Conservation (phyloP, 2,888 invertebrate genomes). For the Lycocerus yunnanus region DNA sequence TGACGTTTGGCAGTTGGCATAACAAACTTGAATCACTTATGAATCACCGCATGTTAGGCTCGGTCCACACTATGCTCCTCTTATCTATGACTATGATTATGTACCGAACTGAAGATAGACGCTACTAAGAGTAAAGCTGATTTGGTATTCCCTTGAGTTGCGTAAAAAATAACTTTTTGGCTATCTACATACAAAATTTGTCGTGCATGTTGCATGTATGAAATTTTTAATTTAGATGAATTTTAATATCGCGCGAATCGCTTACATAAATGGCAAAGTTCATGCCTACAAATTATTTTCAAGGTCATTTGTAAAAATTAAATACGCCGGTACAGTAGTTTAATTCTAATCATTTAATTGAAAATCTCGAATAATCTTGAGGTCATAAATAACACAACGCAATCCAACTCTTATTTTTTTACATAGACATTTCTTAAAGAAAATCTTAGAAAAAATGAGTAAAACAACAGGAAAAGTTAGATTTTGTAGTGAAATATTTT, state of each 20-base stretch:
- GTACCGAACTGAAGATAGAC: too few relatives aligned
- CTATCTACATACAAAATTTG: too few relatives aligned
- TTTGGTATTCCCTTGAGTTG: too few relatives aligned
- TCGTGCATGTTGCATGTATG: too few relatives aligned
- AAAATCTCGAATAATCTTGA: not conserved
- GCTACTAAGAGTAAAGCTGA: too few relatives aligned
- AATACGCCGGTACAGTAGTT: not conserved
- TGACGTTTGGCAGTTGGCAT: not conserved
- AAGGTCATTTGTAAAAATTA: not conserved
- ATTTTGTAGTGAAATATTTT: not conserved
- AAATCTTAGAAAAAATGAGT: not conserved
- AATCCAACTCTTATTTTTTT: not conserved
- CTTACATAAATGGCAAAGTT: not conserved
- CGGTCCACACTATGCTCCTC: not conserved
- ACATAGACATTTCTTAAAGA: not conserved
- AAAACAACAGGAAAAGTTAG: conserved; percentile 8
- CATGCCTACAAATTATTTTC: not conserved
- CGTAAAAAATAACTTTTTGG: too few relatives aligned
- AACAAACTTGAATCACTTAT: not conserved
- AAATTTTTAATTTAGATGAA: not conserved
- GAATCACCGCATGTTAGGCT: conserved; percentile 4
- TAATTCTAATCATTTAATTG: not conserved
- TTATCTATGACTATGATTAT: too few relatives aligned
- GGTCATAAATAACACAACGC: not conserved
- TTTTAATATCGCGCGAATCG: not conserved